Evolutionary conservation across 1,140 invertebrate species (phyloP).

Genomic region (Anagrus nilaparvatae): DNA sequence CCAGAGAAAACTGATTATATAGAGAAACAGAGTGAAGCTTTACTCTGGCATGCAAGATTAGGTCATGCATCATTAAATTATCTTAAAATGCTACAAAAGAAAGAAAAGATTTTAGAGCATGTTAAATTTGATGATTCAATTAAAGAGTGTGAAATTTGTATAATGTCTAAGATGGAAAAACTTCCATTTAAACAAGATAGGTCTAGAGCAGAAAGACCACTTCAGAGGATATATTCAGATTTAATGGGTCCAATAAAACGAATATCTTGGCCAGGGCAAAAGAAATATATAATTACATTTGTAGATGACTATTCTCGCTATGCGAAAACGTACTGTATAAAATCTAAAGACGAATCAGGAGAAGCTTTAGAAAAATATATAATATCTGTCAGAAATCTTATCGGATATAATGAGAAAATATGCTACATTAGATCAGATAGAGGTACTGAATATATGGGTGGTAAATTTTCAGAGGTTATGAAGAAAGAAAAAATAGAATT

Average conservation of each 20-base stretch:
- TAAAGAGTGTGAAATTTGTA: constrained; percentile 18
- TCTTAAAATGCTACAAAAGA: constrained; percentile 18
- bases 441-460: constrained; percentile 5
- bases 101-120: constrained; percentile 13
- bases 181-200: constrained; percentile 14
- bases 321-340: neutral
- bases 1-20: constrained; percentile 5
- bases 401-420: constrained; percentile 4
- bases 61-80: constrained; percentile 20
- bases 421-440: constrained; percentile 7
- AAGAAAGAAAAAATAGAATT: constrained; percentile 1
- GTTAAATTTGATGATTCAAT: constrained; percentile 19
- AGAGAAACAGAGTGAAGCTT: constrained; percentile 13
- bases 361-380: constrained; percentile 7
- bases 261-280: no score
- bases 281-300: constrained; percentile 1
- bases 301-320: constrained; percentile 10
- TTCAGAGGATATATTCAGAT: neutral
- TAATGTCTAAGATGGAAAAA: constrained; percentile 17
- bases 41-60: constrained; percentile 19
- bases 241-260: neutral
- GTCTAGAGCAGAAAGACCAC: constrained; percentile 9
- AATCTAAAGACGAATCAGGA: constrained; percentile 4
- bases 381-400: constrained; percentile 1
- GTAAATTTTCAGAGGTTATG: constrained; percentile 3